Percentiles rank a stretch among this genome's conserved stretches.
Evolutionary conservation across 2,888 invertebrate species (phyloP).

Genomic region (Deladenus siricidicola): DNA sequence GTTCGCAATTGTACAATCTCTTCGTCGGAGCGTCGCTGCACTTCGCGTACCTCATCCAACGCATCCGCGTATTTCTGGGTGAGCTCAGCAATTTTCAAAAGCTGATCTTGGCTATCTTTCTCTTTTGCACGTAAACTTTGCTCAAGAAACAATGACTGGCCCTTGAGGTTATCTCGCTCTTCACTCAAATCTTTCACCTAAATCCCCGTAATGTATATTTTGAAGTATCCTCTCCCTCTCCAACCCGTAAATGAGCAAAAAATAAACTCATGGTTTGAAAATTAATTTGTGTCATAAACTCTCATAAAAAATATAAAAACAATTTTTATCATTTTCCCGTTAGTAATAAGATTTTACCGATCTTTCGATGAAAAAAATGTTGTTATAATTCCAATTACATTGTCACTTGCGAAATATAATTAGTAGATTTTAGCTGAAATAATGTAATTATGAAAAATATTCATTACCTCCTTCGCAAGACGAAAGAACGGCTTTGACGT

Average conservation of each 20-base stretch:
- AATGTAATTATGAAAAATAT: no score
- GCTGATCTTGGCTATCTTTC: constrained; percentile 1
- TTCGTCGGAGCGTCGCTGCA: not conserved
- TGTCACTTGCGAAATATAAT: no score
- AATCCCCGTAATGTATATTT: not conserved
- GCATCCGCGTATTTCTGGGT: not conserved
- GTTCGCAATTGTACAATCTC: not conserved
- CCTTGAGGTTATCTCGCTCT: constrained; percentile 2
- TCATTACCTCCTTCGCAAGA: not conserved
- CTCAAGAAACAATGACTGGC: not conserved
- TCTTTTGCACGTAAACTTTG: constrained; percentile 4
- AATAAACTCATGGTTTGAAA: no score
- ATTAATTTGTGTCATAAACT: no score
- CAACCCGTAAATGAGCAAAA: no score
- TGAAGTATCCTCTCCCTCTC: not conserved
- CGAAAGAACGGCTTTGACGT: constrained; percentile 6
- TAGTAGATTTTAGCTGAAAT: no score
- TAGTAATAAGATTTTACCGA: no score
- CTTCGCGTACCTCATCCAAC: not conserved
- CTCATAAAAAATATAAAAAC: not conserved
- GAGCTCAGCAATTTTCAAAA: not conserved
- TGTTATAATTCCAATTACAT: no score
- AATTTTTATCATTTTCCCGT: no score
- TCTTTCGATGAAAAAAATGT: no score
- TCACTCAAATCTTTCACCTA: not conserved